Evolutionary conservation across 2,113 vertebrate species (phyloP), one percentile per base, ranked within the genome.

Genomic region (Thymallus thymallus): DNA sequence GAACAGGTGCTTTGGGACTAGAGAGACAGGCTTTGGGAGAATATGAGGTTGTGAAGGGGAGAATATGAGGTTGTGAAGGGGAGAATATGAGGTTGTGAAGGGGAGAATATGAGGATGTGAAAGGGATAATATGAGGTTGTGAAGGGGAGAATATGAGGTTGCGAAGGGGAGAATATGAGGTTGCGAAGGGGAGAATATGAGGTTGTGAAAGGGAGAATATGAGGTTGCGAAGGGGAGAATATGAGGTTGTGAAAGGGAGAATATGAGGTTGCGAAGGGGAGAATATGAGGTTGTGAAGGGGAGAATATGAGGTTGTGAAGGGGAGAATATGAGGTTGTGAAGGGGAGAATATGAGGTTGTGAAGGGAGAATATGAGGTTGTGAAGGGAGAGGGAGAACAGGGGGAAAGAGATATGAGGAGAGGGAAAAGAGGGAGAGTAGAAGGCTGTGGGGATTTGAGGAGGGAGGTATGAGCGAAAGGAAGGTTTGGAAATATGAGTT

Each of bases 391-490:
- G 51, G 51, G 61, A 74, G 61, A 63, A 63, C n/a, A 63, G 45
- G 20, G 46, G 45, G 75, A 32, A 81, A 22, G 41, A 72, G 75
- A 83, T 73, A 74, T 79, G 81, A 84, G 86, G 75, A 87, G 69
- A 85, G 74, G 69, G 73, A 79, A 85, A 76, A 68, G 68, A 75
- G 80, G 83, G 80, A 75, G 48, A 79, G 56, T 45, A 18, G 20
- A 41, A 72, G 29, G 16, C 20, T 16, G 70, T 26, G 13, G 3
- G 26, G 67, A 48, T 16, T 5, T 18, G 29, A 35, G 9, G 77
- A 56, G 48, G 22, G 22, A 24, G 67, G 51, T n/a, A n/a, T 16
- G 68, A 35, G 14, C 1, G 32, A 72, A 41, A 23, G 20, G 32
- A 29, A 35, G 5, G 18, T 16, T 5, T 12, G 13, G 65, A 32